Evolutionary conservation across 1,140 invertebrate genomes (phyloP), one percentile per base, ranked within the genome.

Genomic region (Penaeus chinensis): DNA sequence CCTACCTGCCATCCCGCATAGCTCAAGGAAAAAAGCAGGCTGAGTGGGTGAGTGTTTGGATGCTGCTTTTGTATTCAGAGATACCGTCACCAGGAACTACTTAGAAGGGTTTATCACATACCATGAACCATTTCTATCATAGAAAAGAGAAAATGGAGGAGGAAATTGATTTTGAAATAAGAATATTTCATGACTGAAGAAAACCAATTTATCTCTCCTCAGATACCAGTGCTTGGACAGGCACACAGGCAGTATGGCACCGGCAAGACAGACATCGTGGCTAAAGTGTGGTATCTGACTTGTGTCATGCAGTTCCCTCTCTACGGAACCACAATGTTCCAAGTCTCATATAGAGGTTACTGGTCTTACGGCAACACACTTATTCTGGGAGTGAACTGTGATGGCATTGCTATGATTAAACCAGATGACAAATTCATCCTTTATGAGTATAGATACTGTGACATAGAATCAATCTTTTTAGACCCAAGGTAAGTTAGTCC

Each of bases 251-350:
- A 97, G 91, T 99, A 98, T 91, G 98, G 98, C 60, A 95, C 95
- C 7, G 97, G 97, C 0, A 96, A 98, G 90, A 95, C 96, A 11
- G 97, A 98, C 91, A 92, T 98, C 47, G 97, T 97, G 5, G 96
- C 97, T 2, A 98, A 98, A 93, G 97, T 98, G 16, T 94, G 98
- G 90, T 99, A 99, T 92, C 93, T 99, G 76, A 98, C 97, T 0
- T 98, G 97, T 91, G 98, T 99, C 1, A 99, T 98, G 96, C 98
- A 99, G 92, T 99, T 98, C 92, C 97, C 98, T 0, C 93, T 99
- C 1, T 99, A 99, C 91, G 98, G 98, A 3, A 98, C 97, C 79
- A 98, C 97, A 0, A 95, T 98, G 93, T 99, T 97, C 92, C 95
- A 95, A 62, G 98, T 98, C 54, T 96, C 95, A 1, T 98, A 98